Evolutionary conservation across 2,113 vertebrate genomes (phyloP).

Genomic region (Reinhardtius hippoglossoides): DNA sequence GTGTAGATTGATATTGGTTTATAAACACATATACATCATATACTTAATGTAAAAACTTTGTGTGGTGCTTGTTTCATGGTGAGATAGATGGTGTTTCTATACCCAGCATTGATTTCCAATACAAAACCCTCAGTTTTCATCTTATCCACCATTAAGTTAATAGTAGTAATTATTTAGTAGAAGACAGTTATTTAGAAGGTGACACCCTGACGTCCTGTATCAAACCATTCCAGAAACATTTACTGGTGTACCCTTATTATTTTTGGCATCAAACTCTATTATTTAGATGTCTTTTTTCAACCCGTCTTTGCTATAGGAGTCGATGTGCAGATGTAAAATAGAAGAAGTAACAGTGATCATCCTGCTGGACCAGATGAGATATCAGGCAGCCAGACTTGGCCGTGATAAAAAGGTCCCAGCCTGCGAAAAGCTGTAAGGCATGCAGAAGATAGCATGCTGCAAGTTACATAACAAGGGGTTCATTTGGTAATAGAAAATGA

Average conservation of each 20-base stretch:
- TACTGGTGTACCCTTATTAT: neutral
- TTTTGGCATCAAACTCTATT: neutral
- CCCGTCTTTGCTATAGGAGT: neutral
- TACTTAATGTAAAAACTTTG: no score
- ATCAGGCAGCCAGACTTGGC: neutral
- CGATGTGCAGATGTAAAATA: neutral
- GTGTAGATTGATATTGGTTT: neutral
- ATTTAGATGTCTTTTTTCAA: neutral
- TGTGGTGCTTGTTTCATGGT: neutral
- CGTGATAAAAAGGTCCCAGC: neutral
- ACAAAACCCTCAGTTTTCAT: neutral
- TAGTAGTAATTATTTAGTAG: no score
- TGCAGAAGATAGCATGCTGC: neutral
- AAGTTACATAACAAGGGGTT: constrained; percentile 47
- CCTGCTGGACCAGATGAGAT: neutral
- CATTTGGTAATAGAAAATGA: neutral
- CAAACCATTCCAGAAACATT: neutral
- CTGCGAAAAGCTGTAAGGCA: neutral
- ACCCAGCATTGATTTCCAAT: neutral
- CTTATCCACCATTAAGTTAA: no score
- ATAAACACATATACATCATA: no score
- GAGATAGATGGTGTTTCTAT: neutral
- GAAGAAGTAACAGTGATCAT: neutral
- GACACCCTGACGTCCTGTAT: neutral
- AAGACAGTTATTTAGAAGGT: no score